phyloP scores from a whole-genome alignment of 1,140 invertebrate genomes.

The Drosophila triauraria region DNA sequence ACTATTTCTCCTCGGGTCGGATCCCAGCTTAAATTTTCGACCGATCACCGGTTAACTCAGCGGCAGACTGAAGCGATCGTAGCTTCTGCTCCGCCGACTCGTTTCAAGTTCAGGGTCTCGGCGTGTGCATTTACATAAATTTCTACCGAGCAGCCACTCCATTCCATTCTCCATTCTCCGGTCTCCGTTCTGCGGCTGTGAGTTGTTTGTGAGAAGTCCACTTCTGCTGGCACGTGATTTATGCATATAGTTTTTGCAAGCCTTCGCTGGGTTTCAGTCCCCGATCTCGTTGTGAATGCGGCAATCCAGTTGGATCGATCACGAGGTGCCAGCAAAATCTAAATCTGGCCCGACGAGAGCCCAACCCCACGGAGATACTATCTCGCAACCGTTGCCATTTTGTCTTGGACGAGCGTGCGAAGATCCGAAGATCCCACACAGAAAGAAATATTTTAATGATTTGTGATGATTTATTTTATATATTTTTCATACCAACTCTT shows the following conservation, averaged over 20 bases:
- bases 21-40: constrained; percentile 19
- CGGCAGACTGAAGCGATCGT: constrained; percentile 58
- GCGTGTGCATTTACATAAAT: constrained; percentile 74
- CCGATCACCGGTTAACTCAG: constrained; percentile 50
- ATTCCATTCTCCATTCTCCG: constrained; percentile 51
- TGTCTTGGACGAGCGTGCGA: constrained; percentile 32
- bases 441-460: neutral
- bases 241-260: constrained; percentile 61
- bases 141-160: constrained; percentile 54
- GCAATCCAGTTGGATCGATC: constrained; percentile 71
- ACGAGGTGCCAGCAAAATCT: constrained; percentile 38
- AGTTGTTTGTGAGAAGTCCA: constrained; percentile 44
- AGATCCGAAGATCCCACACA: constrained; percentile 16
- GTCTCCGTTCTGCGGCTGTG: constrained; percentile 17
- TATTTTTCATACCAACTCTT: no score
- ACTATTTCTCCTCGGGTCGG: constrained; percentile 7
- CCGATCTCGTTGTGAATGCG: constrained; percentile 45
- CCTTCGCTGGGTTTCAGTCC: constrained; percentile 8
- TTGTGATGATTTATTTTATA: neutral
- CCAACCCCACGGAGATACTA: constrained; percentile 40
- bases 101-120: constrained; percentile 75
- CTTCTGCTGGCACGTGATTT: constrained; percentile 69
- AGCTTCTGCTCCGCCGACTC: constrained; percentile 38
- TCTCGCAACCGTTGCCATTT: constrained; percentile 47
- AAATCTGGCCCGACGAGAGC: constrained; percentile 27